Evolutionary conservation across 2,888 invertebrate species (phyloP).

Genomic region (Branchellion lobata): DNA sequence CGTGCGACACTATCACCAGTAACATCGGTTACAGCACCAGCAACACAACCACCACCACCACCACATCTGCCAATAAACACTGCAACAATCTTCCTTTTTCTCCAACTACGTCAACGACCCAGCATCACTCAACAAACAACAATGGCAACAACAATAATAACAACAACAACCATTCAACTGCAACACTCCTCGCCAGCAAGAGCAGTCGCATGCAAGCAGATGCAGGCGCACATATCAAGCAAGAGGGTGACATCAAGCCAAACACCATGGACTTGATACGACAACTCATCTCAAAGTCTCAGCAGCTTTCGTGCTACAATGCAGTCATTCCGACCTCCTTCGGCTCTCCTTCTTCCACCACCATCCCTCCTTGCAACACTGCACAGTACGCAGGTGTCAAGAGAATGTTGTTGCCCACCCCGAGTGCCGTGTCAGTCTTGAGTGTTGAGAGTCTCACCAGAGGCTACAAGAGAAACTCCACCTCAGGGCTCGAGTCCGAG

Average conservation of each 20-base stretch:
- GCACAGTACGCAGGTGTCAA: not conserved
- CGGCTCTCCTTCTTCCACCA: too few relatives aligned
- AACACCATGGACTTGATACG: not conserved
- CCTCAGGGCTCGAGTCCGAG: too few relatives aligned
- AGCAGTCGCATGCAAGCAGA: not conserved
- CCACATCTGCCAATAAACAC: not conserved
- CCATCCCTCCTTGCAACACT: too few relatives aligned
- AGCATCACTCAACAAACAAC: not conserved
- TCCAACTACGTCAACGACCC: too few relatives aligned
- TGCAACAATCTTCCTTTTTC: too few relatives aligned
- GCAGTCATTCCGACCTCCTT: too few relatives aligned
- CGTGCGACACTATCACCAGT: not conserved
- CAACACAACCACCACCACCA: not conserved
- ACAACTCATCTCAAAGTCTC: not conserved
- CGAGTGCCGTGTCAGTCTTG: slow-evolving; percentile 44
- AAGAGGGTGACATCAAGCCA: not conserved
- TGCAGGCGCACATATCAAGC: not conserved
- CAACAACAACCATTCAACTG: not conserved
- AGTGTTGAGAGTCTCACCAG: slow-evolving; percentile 42
- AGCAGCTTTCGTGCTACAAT: not conserved
- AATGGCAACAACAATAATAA: not conserved
- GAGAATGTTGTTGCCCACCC: slow-evolving; percentile 33
- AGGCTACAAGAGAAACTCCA: slow-evolving; percentile 31
- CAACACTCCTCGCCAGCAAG: not conserved
- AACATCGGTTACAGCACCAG: not conserved